Evolutionary conservation across 2,888 invertebrate genomes (phyloP).

Genomic region (Gastracanthus pulcherrimus): DNA sequence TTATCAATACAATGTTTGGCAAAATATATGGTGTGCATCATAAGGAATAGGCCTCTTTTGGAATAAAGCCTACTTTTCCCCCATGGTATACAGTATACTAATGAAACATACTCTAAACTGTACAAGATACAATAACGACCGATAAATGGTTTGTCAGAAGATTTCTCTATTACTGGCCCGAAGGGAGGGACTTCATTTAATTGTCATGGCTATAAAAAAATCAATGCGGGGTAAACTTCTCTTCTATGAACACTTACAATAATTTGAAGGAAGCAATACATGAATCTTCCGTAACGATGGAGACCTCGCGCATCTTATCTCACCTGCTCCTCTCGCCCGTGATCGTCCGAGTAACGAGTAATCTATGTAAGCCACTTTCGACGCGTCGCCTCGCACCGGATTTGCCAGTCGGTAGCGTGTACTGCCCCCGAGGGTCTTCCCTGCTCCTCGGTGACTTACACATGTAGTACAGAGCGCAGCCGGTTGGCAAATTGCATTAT

Average conservation of each 20-base stretch:
- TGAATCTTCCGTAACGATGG: too few species aligned
- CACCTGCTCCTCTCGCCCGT: background rate
- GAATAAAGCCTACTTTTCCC: conserved; percentile 88
- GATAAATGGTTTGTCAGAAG: conserved; percentile 82
- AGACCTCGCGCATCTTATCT: background rate
- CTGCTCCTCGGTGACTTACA: background rate
- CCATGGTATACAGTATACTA: conserved; percentile 83
- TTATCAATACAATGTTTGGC: too few species aligned
- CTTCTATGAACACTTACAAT: too few species aligned
- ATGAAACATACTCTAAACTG: conserved; percentile 81
- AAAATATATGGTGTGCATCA: too few species aligned
- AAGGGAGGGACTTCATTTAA: conserved; percentile 86
- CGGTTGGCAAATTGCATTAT: conserved; percentile 39
- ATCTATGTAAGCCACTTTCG: background rate
- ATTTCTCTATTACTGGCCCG: conserved; percentile 84
- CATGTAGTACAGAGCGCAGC: too few species aligned
- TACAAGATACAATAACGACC: conserved; percentile 81
- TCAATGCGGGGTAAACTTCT: too few species aligned
- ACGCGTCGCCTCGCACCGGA: background rate
- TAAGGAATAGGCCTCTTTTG: too few species aligned
- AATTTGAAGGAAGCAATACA: too few species aligned
- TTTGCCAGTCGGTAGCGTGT: too few species aligned
- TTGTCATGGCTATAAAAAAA: conserved; percentile 78
- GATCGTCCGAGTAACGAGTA: conserved; percentile 47
- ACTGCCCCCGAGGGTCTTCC: background rate